Conservation (phyloP, 2,113 vertebrate species). For the Thomomys bottae region DNA sequence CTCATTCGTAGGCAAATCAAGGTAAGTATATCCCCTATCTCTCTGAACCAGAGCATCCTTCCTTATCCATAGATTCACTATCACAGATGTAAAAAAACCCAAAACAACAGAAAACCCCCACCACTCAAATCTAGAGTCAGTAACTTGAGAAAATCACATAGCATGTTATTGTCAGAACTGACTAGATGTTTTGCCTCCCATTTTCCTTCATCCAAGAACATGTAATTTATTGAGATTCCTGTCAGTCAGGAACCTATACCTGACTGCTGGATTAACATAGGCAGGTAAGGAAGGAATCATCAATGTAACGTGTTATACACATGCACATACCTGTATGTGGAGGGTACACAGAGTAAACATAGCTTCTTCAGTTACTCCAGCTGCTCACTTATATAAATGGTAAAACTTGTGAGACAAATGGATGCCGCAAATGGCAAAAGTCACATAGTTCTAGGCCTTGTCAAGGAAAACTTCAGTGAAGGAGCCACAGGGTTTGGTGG, state of each 20-base stretch:
- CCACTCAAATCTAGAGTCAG: neutral
- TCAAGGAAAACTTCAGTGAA: neutral
- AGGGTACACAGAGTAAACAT: neutral
- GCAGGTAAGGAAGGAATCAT: neutral
- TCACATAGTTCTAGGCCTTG: neutral
- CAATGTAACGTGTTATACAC: neutral
- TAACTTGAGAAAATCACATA: slow-evolving; percentile 14
- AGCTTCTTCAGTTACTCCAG: slow-evolving; percentile 16
- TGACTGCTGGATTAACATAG: slow-evolving; percentile 22
- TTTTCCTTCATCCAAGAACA: slow-evolving; percentile 34
- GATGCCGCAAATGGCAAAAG: neutral
- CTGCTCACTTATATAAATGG: neutral
- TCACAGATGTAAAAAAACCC: neutral
- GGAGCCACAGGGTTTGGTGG: neutral
- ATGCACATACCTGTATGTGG: neutral
- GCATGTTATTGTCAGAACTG: neutral
- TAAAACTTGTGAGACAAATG: neutral
- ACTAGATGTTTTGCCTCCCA: neutral
- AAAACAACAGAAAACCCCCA: neutral
- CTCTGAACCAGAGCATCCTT: slow-evolving; percentile 6
- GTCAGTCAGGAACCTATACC: neutral
- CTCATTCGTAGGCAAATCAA: slow-evolving; percentile 94
- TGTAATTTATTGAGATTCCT: slow-evolving; percentile 2
- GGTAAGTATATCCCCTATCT: slow-evolving; percentile 76
- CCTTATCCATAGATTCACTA: neutral